phyloP scores from a whole-genome alignment of 2,888 invertebrate species.

The Thereva unica region DNA sequence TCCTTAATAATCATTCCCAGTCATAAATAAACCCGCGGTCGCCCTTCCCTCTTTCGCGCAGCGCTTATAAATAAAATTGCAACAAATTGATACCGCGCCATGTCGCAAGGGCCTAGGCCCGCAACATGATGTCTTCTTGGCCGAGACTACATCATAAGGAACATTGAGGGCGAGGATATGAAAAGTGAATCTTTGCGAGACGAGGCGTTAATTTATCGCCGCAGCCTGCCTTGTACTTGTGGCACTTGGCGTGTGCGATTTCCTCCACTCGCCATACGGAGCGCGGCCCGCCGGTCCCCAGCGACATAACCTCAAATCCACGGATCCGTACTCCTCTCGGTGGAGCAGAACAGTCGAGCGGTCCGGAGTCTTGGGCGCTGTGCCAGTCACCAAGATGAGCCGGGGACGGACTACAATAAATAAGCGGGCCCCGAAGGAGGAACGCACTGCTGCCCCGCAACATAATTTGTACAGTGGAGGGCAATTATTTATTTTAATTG shows the following conservation, averaged over 20 bases:
- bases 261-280: conserved; percentile 12
- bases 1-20: too few relatives aligned
- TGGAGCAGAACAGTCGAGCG: neutral
- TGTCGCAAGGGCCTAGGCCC: too few relatives aligned
- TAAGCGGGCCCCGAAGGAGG: conserved; percentile 23
- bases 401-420: conserved; percentile 22
- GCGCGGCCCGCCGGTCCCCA: neutral
- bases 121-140: too few relatives aligned
- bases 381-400: conserved; percentile 19
- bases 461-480: conserved; percentile 45
- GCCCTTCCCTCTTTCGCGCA: too few relatives aligned
- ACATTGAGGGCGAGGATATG: conserved; percentile 25
- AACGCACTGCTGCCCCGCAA: conserved; percentile 33
- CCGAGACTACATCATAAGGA: conserved; percentile 3
- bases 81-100: too few relatives aligned
- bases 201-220: conserved; percentile 37
- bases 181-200: conserved; percentile 35
- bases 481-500: conserved; percentile 48
- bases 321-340: conserved; percentile 20
- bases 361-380: conserved; percentile 3
- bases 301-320: conserved; percentile 31
- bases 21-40: too few relatives aligned
- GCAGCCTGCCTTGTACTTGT: conserved; percentile 30
- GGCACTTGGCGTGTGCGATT: conserved; percentile 36
- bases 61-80: too few relatives aligned